Evolutionary conservation across 2,888 invertebrate species (phyloP).

Genomic region (Baronia brevicornis): DNA sequence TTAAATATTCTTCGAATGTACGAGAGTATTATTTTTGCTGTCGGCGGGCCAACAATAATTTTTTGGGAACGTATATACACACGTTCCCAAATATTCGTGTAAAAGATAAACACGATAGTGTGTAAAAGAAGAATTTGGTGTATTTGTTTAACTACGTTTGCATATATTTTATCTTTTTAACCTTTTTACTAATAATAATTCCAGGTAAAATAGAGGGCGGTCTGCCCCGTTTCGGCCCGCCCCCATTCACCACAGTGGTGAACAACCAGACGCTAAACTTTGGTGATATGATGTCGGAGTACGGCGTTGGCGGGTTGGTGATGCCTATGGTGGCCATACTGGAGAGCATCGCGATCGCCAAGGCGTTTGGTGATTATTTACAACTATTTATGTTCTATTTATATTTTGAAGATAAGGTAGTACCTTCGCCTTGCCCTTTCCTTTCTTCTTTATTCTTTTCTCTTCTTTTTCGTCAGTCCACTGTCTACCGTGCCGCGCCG

Average conservation of each 20-base stretch:
- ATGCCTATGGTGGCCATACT: constrained; percentile 83
- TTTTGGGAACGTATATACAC: no score
- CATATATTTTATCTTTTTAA: no score
- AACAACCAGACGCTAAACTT: constrained; percentile 77
- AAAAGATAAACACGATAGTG: no score
- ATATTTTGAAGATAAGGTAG: neutral
- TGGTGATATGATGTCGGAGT: constrained; percentile 75
- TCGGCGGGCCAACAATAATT: no score
- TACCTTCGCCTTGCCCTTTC: neutral
- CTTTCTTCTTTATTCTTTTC: neutral
- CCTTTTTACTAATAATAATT: no score
- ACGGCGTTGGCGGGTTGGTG: constrained; percentile 79
- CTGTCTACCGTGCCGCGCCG: neutral
- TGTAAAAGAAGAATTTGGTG: no score
- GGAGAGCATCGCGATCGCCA: constrained; percentile 84
- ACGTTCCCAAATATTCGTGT: no score
- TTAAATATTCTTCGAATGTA: no score
- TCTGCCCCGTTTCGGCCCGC: constrained; percentile 79
- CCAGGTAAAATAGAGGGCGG: constrained; percentile 80
- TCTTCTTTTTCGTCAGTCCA: neutral
- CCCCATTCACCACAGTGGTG: constrained; percentile 79
- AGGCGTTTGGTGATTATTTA: constrained; percentile 79
- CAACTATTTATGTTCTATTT: neutral
- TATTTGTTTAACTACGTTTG: no score
- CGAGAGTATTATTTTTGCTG: no score